These are phyloP conservation scores for Amia ocellicauda DNA, from an alignment of 2,113 vertebrate genomes.

Conservation along the genomic window DNA sequence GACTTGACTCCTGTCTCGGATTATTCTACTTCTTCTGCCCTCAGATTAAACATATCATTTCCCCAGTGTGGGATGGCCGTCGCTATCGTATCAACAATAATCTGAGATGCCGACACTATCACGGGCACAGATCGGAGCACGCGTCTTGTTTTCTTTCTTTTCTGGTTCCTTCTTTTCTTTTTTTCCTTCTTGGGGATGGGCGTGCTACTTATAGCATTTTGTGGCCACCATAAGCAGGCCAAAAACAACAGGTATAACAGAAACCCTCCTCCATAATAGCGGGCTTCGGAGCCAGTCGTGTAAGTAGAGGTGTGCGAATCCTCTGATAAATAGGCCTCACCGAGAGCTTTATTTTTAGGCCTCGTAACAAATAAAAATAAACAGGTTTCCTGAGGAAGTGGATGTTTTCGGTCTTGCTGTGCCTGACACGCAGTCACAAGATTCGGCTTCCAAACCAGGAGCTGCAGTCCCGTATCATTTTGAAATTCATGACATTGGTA, in stretches of 20 bases:
- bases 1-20: not conserved
- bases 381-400: conserved; percentile 11
- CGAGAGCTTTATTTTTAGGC: no score
- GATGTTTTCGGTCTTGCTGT: not conserved
- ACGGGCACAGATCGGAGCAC: not conserved
- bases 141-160: not conserved
- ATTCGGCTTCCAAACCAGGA: not conserved
- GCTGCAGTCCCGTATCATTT: not conserved
- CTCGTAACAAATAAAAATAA: not conserved
- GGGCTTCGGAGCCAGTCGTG: not conserved
- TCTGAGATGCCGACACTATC: not conserved
- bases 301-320: not conserved
- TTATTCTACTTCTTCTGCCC: not conserved
- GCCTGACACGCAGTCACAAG: not conserved
- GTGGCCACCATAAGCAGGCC: no score
- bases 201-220: not conserved
- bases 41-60: not conserved
- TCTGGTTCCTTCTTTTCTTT: not conserved
- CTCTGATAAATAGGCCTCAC: not conserved
- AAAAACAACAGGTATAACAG: not conserved
- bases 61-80: not conserved
- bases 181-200: conserved; percentile 6
- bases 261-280: not conserved
- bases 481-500: no score
- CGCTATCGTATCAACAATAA: no score